Evolutionary conservation across 2,113 vertebrate species (phyloP).

Genomic region (Morphnarchus princeps): DNA sequence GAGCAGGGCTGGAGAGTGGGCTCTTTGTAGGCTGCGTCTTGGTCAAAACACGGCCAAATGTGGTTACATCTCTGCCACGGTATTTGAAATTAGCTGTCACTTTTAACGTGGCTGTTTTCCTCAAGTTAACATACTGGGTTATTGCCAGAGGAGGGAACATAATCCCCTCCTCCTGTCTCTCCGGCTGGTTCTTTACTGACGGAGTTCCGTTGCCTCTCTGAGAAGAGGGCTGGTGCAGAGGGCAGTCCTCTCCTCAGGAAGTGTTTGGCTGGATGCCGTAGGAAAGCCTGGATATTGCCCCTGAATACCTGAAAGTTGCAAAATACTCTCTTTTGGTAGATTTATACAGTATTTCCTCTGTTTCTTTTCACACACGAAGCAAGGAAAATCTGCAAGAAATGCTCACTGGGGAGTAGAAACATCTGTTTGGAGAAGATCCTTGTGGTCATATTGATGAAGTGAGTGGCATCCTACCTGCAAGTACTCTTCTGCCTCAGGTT

Average conservation of each 20-base stretch:
- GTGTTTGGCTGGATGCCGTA: neutral
- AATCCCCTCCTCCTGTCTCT: neutral
- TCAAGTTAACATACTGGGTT: neutral
- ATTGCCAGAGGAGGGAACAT: neutral
- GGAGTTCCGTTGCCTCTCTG: neutral
- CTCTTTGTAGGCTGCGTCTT: neutral
- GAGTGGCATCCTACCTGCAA: neutral
- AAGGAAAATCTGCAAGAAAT: neutral
- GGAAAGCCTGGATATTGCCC: neutral
- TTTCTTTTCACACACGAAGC: neutral
- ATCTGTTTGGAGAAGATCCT: neutral
- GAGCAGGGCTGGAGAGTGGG: neutral
- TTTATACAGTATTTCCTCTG: neutral
- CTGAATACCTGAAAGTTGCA: neutral
- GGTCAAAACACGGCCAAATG: neutral
- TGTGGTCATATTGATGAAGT: neutral
- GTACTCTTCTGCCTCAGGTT: neutral
- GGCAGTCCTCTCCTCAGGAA: neutral
- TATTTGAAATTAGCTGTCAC: neutral
- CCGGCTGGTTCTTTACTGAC: neutral
- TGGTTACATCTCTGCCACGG: neutral
- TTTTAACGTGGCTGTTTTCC: neutral
- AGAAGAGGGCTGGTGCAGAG: neutral
- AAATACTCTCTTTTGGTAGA: neutral
- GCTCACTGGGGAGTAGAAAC: neutral